Base-by-base conservation (phyloP, 2,888 invertebrate species). In the Gonocerus acuteangulatus region DNA sequence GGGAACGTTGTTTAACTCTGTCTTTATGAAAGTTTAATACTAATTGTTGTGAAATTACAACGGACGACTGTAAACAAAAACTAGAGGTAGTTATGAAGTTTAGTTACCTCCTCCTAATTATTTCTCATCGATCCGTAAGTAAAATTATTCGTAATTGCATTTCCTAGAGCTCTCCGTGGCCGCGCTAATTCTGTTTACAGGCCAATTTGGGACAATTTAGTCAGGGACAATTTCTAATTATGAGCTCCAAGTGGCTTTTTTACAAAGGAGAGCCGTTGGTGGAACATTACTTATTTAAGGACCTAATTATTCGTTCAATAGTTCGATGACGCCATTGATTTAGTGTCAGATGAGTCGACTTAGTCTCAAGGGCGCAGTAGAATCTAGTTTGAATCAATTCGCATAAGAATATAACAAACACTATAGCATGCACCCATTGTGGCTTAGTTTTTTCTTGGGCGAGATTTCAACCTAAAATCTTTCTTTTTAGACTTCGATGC, bases 191-290 rank as follows among this genome's bases (percentile, higher is more conserved):
- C 51, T 51, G 18, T 51, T 51, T 51, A 34, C 51, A 16, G 27
- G 32, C 36, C 51, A 51, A 51, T 51, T 51, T 34, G 32, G 34
- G 34, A 51, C 51, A 51, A 51, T 51, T 51, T 51, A 32, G n/a
- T n/a, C 2, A 16, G 42, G n/a, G 42, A 16, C 16, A 13, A 42
- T 42, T 42, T 42, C 4, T 51, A 51, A 51, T 51, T 51, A 51
- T 27, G 34, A 34, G 51, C 21, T 4, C 27, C n/a, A 11, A 23
- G 48, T 16, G 16, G 16, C 32, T 48, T 48, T 48, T 48, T n/a
- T 48, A 27, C 27, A 27, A 27, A 27, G 27, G 9, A 27, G 27
- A 6, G 27, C 27, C 27, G 4, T 27, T 27, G 27, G 9, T 9
- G 4, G 27, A 9, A 27, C 27, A 27, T 27, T 27, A 27, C 27